Evolutionary conservation across 2,888 invertebrate species (phyloP).

Genomic region (Spisula solida): DNA sequence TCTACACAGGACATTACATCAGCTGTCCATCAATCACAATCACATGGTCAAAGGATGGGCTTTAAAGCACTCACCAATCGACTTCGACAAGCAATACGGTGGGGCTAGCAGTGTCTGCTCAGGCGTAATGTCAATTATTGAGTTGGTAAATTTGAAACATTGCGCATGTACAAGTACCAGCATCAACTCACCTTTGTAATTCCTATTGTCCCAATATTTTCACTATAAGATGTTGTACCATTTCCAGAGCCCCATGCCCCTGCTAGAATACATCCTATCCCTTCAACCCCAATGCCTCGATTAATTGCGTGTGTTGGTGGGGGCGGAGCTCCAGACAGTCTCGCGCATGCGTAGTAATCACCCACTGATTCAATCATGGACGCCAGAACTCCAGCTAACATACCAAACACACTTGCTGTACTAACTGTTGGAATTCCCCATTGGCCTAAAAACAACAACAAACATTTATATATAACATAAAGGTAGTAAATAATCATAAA

Average conservation of each 20-base stretch:
- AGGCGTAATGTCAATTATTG: too few relatives aligned
- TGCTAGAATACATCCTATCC: slow-evolving; percentile 93
- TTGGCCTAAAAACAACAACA: slow-evolving; percentile 77
- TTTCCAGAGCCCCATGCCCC: slow-evolving; percentile 95
- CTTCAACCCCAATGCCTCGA: slow-evolving; percentile 93
- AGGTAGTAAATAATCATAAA: not conserved
- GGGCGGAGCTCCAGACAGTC: slow-evolving; percentile 91
- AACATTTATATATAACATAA: not conserved
- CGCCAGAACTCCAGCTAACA: slow-evolving; percentile 84
- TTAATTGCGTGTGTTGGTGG: slow-evolving; percentile 96
- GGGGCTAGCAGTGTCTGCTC: not conserved
- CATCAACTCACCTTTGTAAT: slow-evolving; percentile 91
- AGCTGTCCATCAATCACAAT: too few relatives aligned
- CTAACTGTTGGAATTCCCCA: slow-evolving; percentile 85
- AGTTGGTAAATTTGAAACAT: too few relatives aligned
- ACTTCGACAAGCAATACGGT: too few relatives aligned
- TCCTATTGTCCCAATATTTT: slow-evolving; percentile 96
- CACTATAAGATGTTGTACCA: slow-evolving; percentile 96
- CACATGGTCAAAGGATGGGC: too few relatives aligned
- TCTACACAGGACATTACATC: too few relatives aligned
- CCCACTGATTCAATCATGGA: slow-evolving; percentile 89
- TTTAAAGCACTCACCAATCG: too few relatives aligned
- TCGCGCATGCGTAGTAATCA: slow-evolving; percentile 95
- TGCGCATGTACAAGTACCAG: too few relatives aligned
- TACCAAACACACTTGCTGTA: slow-evolving; percentile 82